Percentiles rank a stretch among this genome's conserved stretches.
Conservation (phyloP, 2,113 vertebrate species). For the Cebus imitator region DNA sequence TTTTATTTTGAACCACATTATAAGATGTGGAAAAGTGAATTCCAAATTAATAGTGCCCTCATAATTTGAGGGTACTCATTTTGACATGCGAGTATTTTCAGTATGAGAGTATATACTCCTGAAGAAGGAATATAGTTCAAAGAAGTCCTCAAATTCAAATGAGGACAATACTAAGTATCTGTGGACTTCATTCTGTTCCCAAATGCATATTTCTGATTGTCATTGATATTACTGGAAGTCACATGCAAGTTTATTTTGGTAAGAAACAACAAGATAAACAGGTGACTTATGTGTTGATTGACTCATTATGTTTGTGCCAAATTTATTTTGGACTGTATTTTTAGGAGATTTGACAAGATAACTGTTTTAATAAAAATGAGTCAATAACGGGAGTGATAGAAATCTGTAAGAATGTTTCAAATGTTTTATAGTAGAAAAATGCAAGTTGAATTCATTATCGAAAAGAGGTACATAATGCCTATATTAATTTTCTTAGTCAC, state of each 20-base stretch:
- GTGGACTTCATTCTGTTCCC: neutral
- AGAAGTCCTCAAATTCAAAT: conserved; percentile 57
- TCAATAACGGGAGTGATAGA: conserved; percentile 10
- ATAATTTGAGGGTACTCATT: neutral
- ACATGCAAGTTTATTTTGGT: neutral
- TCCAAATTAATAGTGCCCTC: neutral
- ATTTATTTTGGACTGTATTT: conserved; percentile 40
- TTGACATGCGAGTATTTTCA: neutral
- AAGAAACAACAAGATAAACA: neutral
- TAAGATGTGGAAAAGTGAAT: neutral
- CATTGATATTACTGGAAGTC: neutral
- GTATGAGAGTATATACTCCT: conserved; percentile 32
- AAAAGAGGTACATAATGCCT: neutral
- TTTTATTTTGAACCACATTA: neutral
- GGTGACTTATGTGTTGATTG: neutral
- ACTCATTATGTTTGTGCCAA: neutral
- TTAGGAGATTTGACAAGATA: conserved; percentile 3
- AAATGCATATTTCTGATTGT: neutral
- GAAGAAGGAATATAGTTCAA: neutral
- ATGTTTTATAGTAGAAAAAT: neutral
- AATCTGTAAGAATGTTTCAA: neutral
- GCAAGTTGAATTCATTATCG: conserved; percentile 16
- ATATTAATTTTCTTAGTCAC: neutral
- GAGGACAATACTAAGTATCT: conserved; percentile 48
- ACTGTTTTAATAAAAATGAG: conserved; percentile 23